Evolutionary conservation across 2,888 invertebrate species (phyloP).

Genomic region (Hirtodrosophila cameraria): DNA sequence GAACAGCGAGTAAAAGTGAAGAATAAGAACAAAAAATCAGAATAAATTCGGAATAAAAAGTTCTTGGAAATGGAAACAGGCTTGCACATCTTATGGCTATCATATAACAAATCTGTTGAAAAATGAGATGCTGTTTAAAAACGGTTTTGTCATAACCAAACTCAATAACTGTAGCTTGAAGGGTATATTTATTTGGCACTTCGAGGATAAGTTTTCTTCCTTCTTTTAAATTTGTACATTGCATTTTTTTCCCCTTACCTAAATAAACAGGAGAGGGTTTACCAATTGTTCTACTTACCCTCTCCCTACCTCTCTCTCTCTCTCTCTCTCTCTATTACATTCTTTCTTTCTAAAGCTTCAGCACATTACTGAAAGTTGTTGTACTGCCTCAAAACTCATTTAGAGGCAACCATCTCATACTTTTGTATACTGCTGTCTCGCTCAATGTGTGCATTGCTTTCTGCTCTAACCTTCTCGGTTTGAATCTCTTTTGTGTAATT

Average conservation of each 20-base stretch:
- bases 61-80: no score
- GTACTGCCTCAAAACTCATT: constrained; percentile 20
- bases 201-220: no score
- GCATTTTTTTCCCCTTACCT: constrained; percentile 41
- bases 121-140: no score
- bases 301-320: not conserved
- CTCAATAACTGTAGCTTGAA: no score
- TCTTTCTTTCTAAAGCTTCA: constrained; percentile 6
- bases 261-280: constrained; percentile 55
- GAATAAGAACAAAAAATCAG: no score
- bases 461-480: not conserved
- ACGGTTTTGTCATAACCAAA: no score
- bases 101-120: no score
- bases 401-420: constrained; percentile 11
- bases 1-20: no score
- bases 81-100: no score
- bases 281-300: not conserved
- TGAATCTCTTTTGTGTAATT: constrained; percentile 60
- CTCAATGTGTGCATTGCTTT: not conserved
- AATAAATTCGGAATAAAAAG: no score
- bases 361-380: constrained; percentile 17
- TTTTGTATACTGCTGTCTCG: not conserved
- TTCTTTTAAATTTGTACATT: constrained; percentile 44
- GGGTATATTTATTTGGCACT: no score
- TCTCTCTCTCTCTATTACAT: not conserved